A percentile compares a stretch with the other conserved stretches of the same genome.
Evolutionary conservation across 2,888 invertebrate species (phyloP).

Genomic region (Apodemia duryi): DNA sequence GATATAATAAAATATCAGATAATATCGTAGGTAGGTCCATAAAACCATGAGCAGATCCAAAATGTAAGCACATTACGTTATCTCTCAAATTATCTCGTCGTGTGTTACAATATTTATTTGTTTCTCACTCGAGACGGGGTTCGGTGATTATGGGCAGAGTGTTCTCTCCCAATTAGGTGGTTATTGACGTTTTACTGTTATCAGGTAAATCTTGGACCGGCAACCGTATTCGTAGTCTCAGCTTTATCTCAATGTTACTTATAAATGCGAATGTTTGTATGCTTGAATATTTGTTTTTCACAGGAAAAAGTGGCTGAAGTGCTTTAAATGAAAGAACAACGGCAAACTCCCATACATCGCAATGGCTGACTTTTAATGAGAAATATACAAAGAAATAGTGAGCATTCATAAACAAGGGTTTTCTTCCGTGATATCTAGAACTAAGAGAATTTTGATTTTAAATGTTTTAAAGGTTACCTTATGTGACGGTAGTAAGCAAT

Average conservation of each 20-base stretch:
- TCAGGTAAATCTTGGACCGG: conserved; percentile 64
- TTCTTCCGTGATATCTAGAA: no score
- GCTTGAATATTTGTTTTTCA: no score
- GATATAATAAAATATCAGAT: conserved; percentile 36
- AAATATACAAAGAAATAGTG: no score
- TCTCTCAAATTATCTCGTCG: conserved; percentile 71
- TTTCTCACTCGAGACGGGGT: conserved; percentile 63
- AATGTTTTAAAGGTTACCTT: no score
- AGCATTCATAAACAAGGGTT: no score
- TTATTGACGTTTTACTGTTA: conserved; percentile 79
- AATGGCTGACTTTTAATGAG: no score
- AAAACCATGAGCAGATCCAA: conserved; percentile 77
- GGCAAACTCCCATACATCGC: no score
- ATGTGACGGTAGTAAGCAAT: no score
- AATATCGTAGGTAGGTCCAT: conserved; percentile 70
- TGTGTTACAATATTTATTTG: conserved; percentile 78
- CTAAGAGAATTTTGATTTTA: no score
- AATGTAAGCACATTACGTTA: conserved; percentile 79
- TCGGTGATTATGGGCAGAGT: conserved; percentile 62
- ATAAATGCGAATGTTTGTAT: no score
- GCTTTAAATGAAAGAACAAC: no score
- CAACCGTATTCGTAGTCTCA: conserved; percentile 60
- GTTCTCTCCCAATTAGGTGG: conserved; percentile 78
- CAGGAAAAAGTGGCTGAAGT: no score
- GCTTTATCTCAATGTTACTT: background rate